A percentile compares a stretch with the other conserved stretches of the same genome.
Evolutionary conservation across 2,113 vertebrate genomes (phyloP).

Genomic region (Pterocles burchelli): DNA sequence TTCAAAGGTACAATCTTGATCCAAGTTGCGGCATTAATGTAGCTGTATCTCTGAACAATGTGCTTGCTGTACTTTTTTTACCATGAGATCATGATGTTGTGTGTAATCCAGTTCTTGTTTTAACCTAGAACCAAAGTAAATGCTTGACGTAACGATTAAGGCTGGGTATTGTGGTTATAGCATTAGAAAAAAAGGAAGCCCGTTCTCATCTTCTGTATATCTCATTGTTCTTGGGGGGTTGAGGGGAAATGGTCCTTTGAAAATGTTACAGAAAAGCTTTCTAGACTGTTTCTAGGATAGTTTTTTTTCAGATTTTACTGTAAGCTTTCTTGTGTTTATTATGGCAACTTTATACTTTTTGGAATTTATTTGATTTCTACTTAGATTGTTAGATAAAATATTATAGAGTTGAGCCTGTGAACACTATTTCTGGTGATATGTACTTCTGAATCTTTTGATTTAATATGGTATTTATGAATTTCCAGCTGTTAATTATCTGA

Average conservation of each 20-base stretch:
- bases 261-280: neutral
- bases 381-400: neutral
- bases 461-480: neutral
- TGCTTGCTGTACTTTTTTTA: neutral
- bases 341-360: neutral
- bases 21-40: neutral
- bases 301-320: neutral
- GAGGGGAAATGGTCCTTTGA: neutral
- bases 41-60: neutral
- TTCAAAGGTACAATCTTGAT: neutral
- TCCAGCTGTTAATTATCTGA: neutral
- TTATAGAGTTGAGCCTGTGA: neutral
- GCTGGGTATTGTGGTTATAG: neutral
- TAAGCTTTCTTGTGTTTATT: neutral
- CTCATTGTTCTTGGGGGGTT: fast-evolving
- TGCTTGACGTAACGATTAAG: neutral
- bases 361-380: neutral
- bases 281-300: neutral
- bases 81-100: neutral
- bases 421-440: neutral
- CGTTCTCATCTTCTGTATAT: neutral
- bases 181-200: neutral
- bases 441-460: neutral
- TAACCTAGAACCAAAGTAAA: neutral
- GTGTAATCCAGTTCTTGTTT: neutral